Base-by-base conservation (phyloP, 2,797 vertebrate genomes). In the Catostomus latipinnis region DNA sequence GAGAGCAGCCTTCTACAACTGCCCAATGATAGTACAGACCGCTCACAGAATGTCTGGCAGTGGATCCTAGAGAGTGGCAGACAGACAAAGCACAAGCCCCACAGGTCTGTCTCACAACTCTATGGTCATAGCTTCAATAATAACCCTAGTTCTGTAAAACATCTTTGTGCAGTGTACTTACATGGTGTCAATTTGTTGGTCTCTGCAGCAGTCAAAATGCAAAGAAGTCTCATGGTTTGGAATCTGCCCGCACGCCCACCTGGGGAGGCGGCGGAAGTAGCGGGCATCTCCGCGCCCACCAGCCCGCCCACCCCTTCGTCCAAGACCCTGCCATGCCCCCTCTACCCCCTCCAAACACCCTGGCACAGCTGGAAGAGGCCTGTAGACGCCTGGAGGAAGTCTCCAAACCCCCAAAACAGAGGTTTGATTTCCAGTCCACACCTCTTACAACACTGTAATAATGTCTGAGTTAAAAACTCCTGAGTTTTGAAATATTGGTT, bases 241-340 rank as follows among this genome's bases (percentile, higher is more conserved):
- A 96, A 71, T 89, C 92, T n/a, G 56, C 93, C 50, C 96, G 96
- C 71, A 96, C 95, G 8, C 96, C 96, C 86, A 92, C 92, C 1
- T 96, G 96, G 96, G 95, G 94, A 0, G 92, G 91, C 0, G 90
- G 88, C 1, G 91, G 91, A 79, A 91, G 89, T 52, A 87, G 85
- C 0, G 90, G 88, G 68, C 95, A 97, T 89, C 91, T 93, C 0
- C 95, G 96, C 0, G 75, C 89, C 8, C 89, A 87, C 22, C 93
- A 97, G 87, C 96, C 96, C 0, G 90, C 95, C 3, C 97, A 98
- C 86, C 95, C 95, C 0, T 96, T 96, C 54, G 86, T 97, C 88
- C 97, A 97, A 88, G 98, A 99, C 89, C 95, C 96, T 0, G 94
- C 96, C 34, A 94, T 96, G 96, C 96, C 96, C 8, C 96, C 96